phyloP scores from a whole-genome alignment of 2,797 vertebrate genomes.

The Florisuga fusca region DNA sequence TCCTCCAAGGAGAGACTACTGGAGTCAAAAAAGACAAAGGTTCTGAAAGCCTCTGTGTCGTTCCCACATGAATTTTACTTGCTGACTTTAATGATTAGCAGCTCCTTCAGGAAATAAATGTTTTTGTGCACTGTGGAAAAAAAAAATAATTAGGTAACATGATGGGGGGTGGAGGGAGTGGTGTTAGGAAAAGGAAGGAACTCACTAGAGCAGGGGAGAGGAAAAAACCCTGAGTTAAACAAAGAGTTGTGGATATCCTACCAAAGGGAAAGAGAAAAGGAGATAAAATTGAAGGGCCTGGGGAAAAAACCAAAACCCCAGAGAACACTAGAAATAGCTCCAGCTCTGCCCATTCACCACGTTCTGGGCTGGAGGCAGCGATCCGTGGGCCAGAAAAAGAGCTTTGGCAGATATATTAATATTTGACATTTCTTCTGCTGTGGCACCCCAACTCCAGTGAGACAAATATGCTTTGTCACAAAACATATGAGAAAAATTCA shows the following conservation, averaged over 20 bases:
- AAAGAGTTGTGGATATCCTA: not conserved
- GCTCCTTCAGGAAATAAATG: not conserved
- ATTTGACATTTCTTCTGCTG: not conserved
- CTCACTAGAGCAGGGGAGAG: not conserved
- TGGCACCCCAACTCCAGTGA: not conserved
- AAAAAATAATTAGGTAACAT: not conserved
- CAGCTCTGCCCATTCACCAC: not conserved
- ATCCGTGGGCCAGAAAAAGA: not conserved
- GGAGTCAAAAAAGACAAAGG: not conserved
- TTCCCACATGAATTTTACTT: not conserved
- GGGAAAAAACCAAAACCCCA: not conserved
- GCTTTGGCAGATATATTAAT: not conserved
- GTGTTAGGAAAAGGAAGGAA: not conserved
- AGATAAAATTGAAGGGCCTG: not conserved
- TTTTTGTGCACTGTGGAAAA: not conserved
- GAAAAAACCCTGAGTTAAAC: not conserved
- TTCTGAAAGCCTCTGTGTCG: not conserved
- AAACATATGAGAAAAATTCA: not conserved
- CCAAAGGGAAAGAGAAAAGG: not conserved
- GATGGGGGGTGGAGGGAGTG: not conserved
- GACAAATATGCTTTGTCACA: not conserved
- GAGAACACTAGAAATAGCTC: not conserved
- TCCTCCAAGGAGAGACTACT: not conserved
- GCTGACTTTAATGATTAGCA: not conserved
- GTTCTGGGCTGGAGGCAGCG: not conserved